Evolutionary conservation across 2,888 invertebrate genomes (phyloP).

Genomic region (Chymomyza caudatula): DNA sequence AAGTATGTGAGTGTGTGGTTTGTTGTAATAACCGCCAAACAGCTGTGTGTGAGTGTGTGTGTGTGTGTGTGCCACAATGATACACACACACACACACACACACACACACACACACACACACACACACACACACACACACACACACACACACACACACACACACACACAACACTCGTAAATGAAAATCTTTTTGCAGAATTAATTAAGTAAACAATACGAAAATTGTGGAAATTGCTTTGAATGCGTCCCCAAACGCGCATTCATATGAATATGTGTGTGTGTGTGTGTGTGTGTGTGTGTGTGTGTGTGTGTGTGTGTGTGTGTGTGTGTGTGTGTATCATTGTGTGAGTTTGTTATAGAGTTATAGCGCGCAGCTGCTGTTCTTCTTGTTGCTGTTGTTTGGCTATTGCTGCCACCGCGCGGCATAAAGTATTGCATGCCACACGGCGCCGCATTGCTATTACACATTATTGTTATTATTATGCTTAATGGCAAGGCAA

Average conservation of each 20-base stretch:
- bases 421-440: background rate
- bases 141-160: background rate
- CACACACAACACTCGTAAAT: constrained; percentile 36
- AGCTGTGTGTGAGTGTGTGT: constrained; percentile 39
- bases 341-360: constrained; percentile 28
- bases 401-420: background rate
- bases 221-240: constrained; percentile 70
- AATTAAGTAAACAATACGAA: constrained; percentile 70
- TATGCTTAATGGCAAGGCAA: constrained; percentile 44
- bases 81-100: background rate
- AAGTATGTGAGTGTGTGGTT: constrained; percentile 23
- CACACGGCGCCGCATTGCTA: constrained; percentile 6
- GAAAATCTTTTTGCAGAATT: constrained; percentile 69
- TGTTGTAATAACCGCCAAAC: constrained; percentile 59
- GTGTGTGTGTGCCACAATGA: background rate
- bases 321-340: background rate
- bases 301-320: no score
- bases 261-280: background rate
- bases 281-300: background rate
- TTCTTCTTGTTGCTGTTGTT: constrained; percentile 39
- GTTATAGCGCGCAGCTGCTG: constrained; percentile 60
- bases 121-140: background rate
- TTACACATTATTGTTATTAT: constrained; percentile 69
- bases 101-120: background rate
- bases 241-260: constrained; percentile 57